A percentile compares a stretch with the other conserved stretches of the same genome.
phyloP scores from a whole-genome alignment of 2,888 invertebrate species.

The Epinotia ramella region DNA sequence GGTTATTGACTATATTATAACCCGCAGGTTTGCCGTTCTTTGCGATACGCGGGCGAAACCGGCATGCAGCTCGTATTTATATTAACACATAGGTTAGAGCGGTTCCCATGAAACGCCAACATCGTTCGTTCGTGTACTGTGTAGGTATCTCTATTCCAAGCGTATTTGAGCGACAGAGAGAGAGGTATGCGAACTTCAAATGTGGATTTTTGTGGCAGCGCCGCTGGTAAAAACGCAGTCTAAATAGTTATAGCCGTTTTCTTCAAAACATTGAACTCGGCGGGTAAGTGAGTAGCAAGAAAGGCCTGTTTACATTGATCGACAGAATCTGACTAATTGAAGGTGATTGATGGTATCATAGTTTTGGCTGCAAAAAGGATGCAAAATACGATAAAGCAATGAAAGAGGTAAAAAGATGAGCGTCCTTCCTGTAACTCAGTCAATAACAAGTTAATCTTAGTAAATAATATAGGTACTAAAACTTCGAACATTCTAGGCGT shows the following conservation, averaged over 20 bases:
- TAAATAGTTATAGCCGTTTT: not conserved
- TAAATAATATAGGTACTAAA: constrained; percentile 4
- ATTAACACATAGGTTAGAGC: no score
- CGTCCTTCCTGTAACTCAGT: not conserved
- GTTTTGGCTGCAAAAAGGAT: no score
- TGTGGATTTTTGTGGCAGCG: no score
- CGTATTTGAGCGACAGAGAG: no score
- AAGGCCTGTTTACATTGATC: not conserved
- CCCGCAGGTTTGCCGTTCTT: no score
- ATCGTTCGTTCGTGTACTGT: no score
- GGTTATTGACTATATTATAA: no score
- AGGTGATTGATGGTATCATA: not conserved
- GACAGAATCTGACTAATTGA: not conserved
- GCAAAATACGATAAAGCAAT: not conserved
- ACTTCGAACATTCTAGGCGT: constrained; percentile 13
- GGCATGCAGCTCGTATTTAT: no score
- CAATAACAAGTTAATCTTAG: constrained; percentile 1
- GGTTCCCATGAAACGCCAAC: no score
- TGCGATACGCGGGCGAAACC: no score
- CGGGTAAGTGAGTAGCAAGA: not conserved
- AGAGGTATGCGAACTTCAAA: no score
- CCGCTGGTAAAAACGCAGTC: not conserved
- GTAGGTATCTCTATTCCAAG: no score
- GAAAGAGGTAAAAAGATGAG: not conserved
- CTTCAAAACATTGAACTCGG: not conserved